A percentile compares a stretch with the other conserved stretches of the same genome.
Conservation (phyloP, 2,888 invertebrate genomes). For the Gasteruption jaculator region DNA sequence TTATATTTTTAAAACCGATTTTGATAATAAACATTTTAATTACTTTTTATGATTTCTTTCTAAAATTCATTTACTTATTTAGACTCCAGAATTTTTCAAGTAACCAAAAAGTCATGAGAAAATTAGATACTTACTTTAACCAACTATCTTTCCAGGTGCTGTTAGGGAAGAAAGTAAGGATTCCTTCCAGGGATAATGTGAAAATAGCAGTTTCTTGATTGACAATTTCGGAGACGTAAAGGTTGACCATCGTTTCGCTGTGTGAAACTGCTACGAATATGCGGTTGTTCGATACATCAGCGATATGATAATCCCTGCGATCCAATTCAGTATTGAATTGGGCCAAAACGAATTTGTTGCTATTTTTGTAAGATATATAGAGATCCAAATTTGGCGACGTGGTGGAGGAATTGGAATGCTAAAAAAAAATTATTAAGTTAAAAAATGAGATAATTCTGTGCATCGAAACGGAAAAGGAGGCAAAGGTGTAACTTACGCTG, state of each 20-base stretch:
- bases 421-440: background rate
- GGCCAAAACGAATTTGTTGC: slow-evolving; percentile 67
- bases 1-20: no score
- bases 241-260: slow-evolving; percentile 65
- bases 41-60: no score
- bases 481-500: no score
- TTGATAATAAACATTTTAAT: slow-evolving; percentile 3
- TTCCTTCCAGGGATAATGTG: slow-evolving; percentile 71
- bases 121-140: slow-evolving; percentile 76
- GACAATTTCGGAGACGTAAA: slow-evolving; percentile 75
- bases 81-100: slow-evolving; percentile 2
- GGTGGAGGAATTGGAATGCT: slow-evolving; percentile 10
- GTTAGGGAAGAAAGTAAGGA: slow-evolving; percentile 81
- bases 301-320: slow-evolving; percentile 70
- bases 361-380: slow-evolving; percentile 72
- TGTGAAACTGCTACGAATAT: slow-evolving; percentile 81
- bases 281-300: slow-evolving; percentile 76
- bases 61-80: slow-evolving; percentile 18
- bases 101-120: no score
- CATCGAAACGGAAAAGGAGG: no score
- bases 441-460: no score
- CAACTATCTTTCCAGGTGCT: slow-evolving; percentile 77
- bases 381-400: slow-evolving; percentile 57
- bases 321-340: slow-evolving; percentile 70
- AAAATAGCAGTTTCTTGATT: slow-evolving; percentile 64